Conservation (phyloP, 2,113 vertebrate genomes). For the Talpa occidentalis region DNA sequence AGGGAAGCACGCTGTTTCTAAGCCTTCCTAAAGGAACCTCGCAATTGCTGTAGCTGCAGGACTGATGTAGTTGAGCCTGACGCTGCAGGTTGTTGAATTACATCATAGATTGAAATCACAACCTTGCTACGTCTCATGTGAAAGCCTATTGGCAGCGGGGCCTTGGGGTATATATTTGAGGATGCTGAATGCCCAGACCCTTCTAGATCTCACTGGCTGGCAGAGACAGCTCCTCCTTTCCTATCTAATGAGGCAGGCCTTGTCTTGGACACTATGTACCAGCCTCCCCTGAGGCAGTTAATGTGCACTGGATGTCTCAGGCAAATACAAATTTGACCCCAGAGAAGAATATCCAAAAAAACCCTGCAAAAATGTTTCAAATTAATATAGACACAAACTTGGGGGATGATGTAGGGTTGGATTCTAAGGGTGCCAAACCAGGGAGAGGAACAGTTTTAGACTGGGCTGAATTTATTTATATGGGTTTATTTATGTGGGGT, state of each 20-base stretch:
- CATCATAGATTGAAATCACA: background rate
- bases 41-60: background rate
- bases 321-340: background rate
- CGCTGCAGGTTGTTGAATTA: background rate
- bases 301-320: background rate
- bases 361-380: background rate
- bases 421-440: background rate
- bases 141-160: background rate
- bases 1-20: background rate
- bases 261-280: background rate
- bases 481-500: background rate
- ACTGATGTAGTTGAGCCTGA: background rate
- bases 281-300: background rate
- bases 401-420: background rate
- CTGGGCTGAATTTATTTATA: background rate
- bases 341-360: background rate
- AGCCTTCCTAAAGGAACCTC: background rate
- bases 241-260: background rate
- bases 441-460: background rate
- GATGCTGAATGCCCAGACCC: background rate
- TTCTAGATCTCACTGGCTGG: background rate
- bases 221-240: background rate
- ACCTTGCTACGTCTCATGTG: background rate
- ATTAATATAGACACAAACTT: background rate
- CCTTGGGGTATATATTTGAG: background rate